Conservation (phyloP, 2,797 vertebrate genomes). For the Amblyraja radiata region DNA sequence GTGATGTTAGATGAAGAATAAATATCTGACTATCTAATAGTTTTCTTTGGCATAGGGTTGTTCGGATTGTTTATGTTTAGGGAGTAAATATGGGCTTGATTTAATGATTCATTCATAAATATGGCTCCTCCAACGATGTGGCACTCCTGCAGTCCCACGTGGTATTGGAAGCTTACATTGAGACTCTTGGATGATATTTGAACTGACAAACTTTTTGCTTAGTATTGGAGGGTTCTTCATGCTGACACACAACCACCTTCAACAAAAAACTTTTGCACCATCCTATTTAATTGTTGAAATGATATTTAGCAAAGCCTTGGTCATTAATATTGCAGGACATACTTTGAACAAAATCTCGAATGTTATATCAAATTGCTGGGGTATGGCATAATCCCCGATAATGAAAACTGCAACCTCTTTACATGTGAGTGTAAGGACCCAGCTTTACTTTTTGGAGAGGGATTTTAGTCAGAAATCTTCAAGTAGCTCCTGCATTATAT, state of each 20-base stretch:
- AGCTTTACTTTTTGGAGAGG: neutral
- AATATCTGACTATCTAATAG: no score
- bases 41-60: no score
- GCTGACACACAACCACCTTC: neutral
- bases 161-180: neutral
- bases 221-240: neutral
- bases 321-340: neutral
- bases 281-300: neutral
- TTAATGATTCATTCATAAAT: neutral
- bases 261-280: neutral
- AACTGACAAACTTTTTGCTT: neutral
- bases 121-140: neutral
- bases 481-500: neutral
- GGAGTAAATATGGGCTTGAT: neutral
- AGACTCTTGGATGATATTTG: neutral
- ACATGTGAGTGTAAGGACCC: neutral
- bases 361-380: neutral
- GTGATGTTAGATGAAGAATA: no score
- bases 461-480: neutral
- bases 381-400: neutral
- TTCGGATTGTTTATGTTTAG: no score
- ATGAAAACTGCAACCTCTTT: conserved; percentile 27
- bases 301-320: neutral
- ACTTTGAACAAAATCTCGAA: neutral
- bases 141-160: neutral